Base-by-base conservation (phyloP, 2,113 vertebrate genomes). In the Antechinus stuartii region DNA sequence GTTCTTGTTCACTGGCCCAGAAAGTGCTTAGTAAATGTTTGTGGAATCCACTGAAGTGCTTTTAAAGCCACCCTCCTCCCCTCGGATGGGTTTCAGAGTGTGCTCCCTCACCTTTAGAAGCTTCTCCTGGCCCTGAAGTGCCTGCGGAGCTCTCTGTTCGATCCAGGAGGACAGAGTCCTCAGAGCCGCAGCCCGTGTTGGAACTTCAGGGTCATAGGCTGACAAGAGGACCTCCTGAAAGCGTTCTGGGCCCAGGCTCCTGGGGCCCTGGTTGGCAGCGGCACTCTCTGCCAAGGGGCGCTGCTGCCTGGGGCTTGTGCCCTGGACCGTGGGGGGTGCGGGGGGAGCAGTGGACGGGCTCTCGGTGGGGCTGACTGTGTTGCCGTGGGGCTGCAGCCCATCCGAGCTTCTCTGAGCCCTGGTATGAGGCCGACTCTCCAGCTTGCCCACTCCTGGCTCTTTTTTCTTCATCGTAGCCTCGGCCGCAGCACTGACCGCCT, bases 161-260 rank as follows among this genome's bases (percentile, higher is more conserved):
- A 99, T 92, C 97, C 98, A 98, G 91, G 89, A 95, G 95, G 99
- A 97, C 14, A 99, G 98, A 11, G 7, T 92, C 56, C 99, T 99
- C 93, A 99, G 97, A 35, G 99, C 99, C 0, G 99, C 98, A 0
- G 99, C 99, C 96, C 99, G 98, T 24, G 97, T 92, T 0, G 99
- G 99, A 89, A 99, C 98, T 1, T 99, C 99, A 0, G 99, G 98
- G 97, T 99, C 99, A 1, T 98, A 99, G 5, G 99, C 99, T 1
- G 99, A 98, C 10, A 99, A 27, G 89, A 99, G 97, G 90, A 98
- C 95, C 94, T 98, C 98, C 90, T 96, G 98, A 53, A 99, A 96
- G 50, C 92, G 92, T 0, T 57, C 94, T 0, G 68, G 52, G 61
- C 76, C 91, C 0, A 0, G 0, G 89, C 91, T 61, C 90, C 14